Evolutionary conservation across 2,888 invertebrate genomes (phyloP).

Genomic region (Drosophila austrosaltans): DNA sequence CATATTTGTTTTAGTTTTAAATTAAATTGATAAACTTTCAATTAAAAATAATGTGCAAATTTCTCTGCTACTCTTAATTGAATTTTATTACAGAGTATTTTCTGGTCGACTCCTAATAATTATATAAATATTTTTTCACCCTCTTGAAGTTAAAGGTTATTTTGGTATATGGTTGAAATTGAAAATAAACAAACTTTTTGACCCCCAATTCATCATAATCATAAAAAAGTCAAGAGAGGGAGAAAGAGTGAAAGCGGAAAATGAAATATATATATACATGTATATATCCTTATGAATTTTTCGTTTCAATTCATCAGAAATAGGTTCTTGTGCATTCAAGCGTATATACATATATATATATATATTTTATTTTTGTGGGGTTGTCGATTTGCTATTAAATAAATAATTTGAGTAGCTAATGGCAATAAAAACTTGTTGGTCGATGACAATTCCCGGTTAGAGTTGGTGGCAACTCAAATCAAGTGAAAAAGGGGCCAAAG

Average conservation of each 20-base stretch:
- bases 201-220: constrained; percentile 6
- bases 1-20: too few species aligned
- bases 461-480: constrained; percentile 11
- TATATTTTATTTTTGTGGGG: not conserved
- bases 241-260: not conserved
- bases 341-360: not conserved
- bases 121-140: too few species aligned
- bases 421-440: constrained; percentile 11
- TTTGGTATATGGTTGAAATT: constrained; percentile 3
- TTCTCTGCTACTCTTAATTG: too few species aligned
- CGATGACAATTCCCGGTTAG: not conserved
- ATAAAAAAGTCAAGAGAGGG: constrained; percentile 1
- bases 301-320: constrained; percentile 13
- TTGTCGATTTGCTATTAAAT: constrained; percentile 17
- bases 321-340: constrained; percentile 10
- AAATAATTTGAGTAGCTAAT: constrained; percentile 18
- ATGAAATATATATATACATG: not conserved
- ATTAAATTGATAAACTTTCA: too few species aligned
- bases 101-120: too few species aligned
- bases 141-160: not conserved
- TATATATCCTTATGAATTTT: not conserved
- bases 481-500: constrained; percentile 5
- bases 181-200: constrained; percentile 15
- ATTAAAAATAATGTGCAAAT: too few species aligned
- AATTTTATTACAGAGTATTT: too few species aligned